Base-by-base conservation (phyloP, 2,797 vertebrate genomes). In the Lacerta agilis region DNA sequence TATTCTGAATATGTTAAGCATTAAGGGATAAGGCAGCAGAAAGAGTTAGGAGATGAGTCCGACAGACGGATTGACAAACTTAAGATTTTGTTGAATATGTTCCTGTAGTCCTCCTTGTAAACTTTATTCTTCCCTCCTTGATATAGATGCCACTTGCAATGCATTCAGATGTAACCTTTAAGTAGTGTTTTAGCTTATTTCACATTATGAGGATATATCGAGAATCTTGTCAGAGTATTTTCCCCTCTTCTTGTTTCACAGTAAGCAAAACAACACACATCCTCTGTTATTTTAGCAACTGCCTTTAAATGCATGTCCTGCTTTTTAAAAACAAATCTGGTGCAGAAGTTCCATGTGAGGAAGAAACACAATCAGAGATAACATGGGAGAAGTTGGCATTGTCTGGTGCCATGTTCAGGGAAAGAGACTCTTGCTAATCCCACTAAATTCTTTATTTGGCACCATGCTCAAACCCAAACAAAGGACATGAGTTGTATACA, bases 171-270 rank as follows among this genome's bases (percentile, higher is more conserved):
- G 17, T n/a, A 33, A 49, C 71, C 36, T 64, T 27, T 18, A 25
- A 23, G 29, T 5, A 71, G 4, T 1, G 45, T 45, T 84, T 79
- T n/a, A 43, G 13, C 11, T 11, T 38, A 36, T 20, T 38, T 71
- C 75, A 45, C 15, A 61, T 23, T 72, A 36, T 71, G 20, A 79
- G n/a, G 29, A 27, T 29, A 36, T 36, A 49, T 49, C 11, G 85
- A 82, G 61, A 79, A 88, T 94, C 79, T 85, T 91, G 90, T 86
- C 41, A 3, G 86, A 66, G n/a, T 2, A 49, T 86, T 86, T 88
- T 87, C 82, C 88, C 23, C 89, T 76, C 81, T 49, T 1, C 10
- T 86, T 82, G n/a, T 17, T 69, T 76, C n/a, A 20, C 41, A 36
- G n/a, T 43, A 84, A 84, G 20, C 20, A 73, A 79, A 69, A 79